These are phyloP conservation scores for Antitype chi DNA, from an alignment of 2,888 invertebrate genomes.

Conservation along the genomic window DNA sequence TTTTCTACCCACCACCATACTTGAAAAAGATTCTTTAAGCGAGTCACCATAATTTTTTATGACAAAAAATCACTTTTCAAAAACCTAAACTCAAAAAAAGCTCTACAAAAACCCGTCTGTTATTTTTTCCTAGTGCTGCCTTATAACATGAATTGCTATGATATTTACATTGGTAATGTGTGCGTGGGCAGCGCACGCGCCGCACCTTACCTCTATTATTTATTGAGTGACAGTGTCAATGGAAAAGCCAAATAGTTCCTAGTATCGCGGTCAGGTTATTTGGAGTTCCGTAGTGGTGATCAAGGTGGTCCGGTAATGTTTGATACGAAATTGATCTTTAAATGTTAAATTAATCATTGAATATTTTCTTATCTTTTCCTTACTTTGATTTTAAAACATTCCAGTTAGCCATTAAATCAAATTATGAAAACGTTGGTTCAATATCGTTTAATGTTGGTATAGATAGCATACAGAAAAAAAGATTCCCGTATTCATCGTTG, in stretches of 20 bases:
- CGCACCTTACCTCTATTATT: constrained; percentile 75
- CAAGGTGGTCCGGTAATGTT: not conserved
- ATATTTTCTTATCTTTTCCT: not conserved
- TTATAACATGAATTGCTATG: constrained; percentile 65
- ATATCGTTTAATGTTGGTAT: no score
- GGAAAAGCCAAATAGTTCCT: constrained; percentile 72
- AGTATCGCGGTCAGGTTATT: constrained; percentile 61
- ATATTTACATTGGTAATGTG: constrained; percentile 79
- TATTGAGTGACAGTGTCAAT: constrained; percentile 74
- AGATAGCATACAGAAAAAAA: not conserved
- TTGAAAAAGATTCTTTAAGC: not conserved
- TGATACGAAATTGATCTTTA: not conserved
- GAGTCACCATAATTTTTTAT: not conserved
- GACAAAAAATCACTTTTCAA: not conserved
- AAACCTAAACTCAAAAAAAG: constrained; percentile 21
- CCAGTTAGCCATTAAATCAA: no score
- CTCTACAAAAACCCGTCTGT: constrained; percentile 33
- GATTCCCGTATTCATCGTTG: not conserved
- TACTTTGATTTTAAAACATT: no score
- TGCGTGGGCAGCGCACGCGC: constrained; percentile 82
- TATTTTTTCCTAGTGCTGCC: constrained; percentile 52
- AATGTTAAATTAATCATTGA: not conserved
- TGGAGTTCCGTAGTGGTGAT: constrained; percentile 46
- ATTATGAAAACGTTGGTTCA: not conserved
- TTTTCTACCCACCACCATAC: not conserved